Evolutionary conservation across 2,113 vertebrate genomes (phyloP).

Genomic region (Hemiprocne comata): DNA sequence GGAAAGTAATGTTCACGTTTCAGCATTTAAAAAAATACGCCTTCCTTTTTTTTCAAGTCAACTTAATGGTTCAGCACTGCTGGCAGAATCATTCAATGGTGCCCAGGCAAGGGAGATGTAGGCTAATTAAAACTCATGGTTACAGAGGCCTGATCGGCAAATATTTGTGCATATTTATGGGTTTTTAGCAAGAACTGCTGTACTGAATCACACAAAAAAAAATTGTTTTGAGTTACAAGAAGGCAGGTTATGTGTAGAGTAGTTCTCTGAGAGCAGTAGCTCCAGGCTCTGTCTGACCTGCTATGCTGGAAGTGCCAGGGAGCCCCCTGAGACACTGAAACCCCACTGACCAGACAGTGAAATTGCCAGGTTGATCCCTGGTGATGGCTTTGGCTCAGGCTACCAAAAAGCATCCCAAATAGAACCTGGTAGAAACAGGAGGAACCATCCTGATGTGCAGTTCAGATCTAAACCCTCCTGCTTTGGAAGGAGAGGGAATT

Average conservation of each 20-base stretch:
- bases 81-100: background rate
- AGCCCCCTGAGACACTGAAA: fast-evolving
- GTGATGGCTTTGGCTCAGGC: background rate
- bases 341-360: background rate
- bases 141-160: background rate
- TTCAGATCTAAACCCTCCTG: background rate
- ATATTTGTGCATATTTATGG: constrained; percentile 38
- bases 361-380: background rate
- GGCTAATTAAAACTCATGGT: background rate
- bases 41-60: background rate
- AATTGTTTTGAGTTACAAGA: background rate
- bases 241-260: background rate
- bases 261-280: background rate
- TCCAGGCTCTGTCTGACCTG: background rate
- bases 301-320: background rate
- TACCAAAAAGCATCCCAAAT: background rate
- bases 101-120: background rate
- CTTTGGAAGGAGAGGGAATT: background rate
- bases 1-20: background rate
- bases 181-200: background rate
- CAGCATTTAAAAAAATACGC: constrained; percentile 10
- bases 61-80: background rate
- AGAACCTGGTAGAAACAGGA: background rate
- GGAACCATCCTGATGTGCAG: background rate
- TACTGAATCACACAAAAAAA: background rate